Percentiles rank a stretch among this genome's conserved stretches.
phyloP scores from a whole-genome alignment of 2,888 invertebrate genomes.

The Trachelus stipa region DNA sequence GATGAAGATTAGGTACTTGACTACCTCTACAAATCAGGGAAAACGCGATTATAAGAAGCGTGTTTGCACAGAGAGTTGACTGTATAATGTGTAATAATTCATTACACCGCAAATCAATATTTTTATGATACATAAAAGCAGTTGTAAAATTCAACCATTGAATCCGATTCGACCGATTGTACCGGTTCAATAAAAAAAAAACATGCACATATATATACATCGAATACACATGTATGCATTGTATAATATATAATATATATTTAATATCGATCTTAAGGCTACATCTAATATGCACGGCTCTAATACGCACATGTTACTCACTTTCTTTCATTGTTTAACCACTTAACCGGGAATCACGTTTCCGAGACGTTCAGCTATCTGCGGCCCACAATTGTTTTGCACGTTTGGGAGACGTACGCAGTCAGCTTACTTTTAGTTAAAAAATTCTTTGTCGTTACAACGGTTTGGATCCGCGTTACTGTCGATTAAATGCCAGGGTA shows the following conservation, averaged over 20 bases:
- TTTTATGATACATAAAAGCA: not conserved
- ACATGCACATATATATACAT: not conserved
- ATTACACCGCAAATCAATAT: not conserved
- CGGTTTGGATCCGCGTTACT: no score
- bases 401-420: no score
- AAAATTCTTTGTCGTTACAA: no score
- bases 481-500: no score
- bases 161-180: not conserved
- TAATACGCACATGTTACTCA: not conserved
- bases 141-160: not conserved
- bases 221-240: not conserved
- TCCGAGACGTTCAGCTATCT: no score
- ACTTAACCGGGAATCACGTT: no score
- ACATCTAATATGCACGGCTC: not conserved
- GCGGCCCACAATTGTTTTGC: no score
- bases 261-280: not conserved
- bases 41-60: no score
- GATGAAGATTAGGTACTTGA: no score
- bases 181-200: not conserved
- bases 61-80: no score
- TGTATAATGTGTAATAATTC: not conserved
- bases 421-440: no score
- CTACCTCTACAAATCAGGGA: no score
- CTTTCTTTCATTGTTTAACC: not conserved
- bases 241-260: not conserved